phyloP scores from a whole-genome alignment of 92 coral and sea anemone genomes.

The Heteractis magnifica region DNA sequence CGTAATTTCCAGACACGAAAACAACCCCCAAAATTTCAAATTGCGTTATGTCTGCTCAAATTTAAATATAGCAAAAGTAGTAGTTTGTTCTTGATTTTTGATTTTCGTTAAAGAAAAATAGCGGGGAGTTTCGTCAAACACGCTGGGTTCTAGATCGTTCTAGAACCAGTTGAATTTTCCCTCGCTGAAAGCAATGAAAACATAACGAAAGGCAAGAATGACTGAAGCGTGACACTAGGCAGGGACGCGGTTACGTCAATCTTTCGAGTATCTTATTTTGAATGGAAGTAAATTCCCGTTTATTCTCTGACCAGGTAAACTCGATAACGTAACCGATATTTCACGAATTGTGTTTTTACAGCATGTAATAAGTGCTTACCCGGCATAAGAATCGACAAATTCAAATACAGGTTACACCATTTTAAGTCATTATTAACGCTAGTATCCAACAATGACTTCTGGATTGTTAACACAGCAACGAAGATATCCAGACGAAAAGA shows the following conservation, averaged over 20 bases:
- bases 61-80: neutral
- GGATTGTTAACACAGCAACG: no score
- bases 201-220: conserved; percentile 7
- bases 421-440: no score
- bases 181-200: conserved; percentile 20
- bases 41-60: neutral
- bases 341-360: no score
- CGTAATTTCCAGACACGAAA: no score
- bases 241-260: neutral
- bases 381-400: no score
- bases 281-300: neutral
- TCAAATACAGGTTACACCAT: no score
- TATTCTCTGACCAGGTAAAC: no score
- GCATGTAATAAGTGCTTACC: no score
- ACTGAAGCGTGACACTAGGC: neutral
- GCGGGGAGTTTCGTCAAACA: neutral
- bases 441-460: no score
- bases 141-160: neutral
- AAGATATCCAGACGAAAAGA: no score
- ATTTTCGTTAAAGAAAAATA: neutral
- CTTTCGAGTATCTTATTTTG: neutral
- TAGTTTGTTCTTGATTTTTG: neutral
- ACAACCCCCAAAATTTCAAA: no score
- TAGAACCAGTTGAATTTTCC: conserved; percentile 2
- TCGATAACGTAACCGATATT: no score